Percentiles rank a stretch among this genome's conserved stretches.
phyloP scores from a whole-genome alignment of 2,797 vertebrate genomes.

The Enteromius trimaculatus region DNA sequence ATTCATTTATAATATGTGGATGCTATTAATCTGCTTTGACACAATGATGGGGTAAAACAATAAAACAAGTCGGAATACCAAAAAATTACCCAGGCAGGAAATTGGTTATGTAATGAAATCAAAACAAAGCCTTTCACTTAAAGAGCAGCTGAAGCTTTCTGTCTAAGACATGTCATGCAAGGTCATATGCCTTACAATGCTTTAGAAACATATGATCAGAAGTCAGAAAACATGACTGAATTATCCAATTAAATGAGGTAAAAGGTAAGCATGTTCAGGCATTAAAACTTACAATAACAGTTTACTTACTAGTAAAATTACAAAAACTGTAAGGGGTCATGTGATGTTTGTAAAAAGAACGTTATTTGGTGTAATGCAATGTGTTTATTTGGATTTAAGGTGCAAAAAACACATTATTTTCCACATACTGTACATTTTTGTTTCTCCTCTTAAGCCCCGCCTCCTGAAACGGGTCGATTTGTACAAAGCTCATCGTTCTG shows the following conservation, averaged over 20 bases:
- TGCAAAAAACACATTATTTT: too few relatives aligned
- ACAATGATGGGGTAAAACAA: slow-evolving; percentile 26
- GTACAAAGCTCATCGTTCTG: too few relatives aligned
- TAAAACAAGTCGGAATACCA: slow-evolving; percentile 28
- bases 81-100: slow-evolving; percentile 71
- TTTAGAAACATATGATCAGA: neutral
- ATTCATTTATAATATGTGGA: slow-evolving; percentile 32
- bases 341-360: too few relatives aligned
- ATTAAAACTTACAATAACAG: too few relatives aligned
- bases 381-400: too few relatives aligned
- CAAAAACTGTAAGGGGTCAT: too few relatives aligned
- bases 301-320: too few relatives aligned
- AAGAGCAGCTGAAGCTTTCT: neutral
- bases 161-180: neutral
- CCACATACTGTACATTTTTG: too few relatives aligned
- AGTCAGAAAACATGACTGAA: neutral
- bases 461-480: too few relatives aligned
- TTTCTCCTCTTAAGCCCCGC: too few relatives aligned
- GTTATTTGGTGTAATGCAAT: too few relatives aligned
- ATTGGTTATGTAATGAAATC: slow-evolving; percentile 70
- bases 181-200: neutral
- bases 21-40: slow-evolving; percentile 51
- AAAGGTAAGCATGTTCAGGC: neutral
- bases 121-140: slow-evolving; percentile 65
- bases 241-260: neutral